Base-by-base conservation (phyloP, 2,888 invertebrate genomes). In the Allygus modestus region DNA sequence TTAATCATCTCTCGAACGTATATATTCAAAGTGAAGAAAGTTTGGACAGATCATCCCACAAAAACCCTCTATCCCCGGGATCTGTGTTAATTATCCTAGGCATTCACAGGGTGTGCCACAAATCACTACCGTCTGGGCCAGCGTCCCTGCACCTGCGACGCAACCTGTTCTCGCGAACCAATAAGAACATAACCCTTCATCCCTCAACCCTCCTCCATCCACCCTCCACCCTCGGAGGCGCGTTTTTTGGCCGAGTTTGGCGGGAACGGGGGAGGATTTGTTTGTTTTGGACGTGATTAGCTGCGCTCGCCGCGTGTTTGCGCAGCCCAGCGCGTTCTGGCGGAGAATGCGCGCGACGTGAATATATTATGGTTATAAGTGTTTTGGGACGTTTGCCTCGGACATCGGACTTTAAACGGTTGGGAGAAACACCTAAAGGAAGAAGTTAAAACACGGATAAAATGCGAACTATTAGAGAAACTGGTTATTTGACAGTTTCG, bases 81-180 rank as follows among this genome's bases (percentile, higher is more conserved):
- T 37, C 37, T 37, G 33, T 69, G 71, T n/a, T 71, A 41, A 71
- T 71, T 33, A 71, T 41, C 71, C 46, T 2, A 43, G 33, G 46
- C 43, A 77, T 77, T 9, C 46, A 77, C 33, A n/a, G 43, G 41
- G 23, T 12, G 73, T 4, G 33, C 46, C 28, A 77, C 75, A 77
- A 77, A 77, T 77, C 75, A 77, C 73, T n/a, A 5, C 71, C 41
- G 71, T 71, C 71, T 71, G 71, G 37, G 26, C 37, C 88, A 86
- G 87, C 87, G n/a, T n/a, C 87, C 88, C 88, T 87, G 86, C 88
- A 86, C 88, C 69, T 87, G 86, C 87, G 90, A 88, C 89, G 71
- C 91, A 91, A 91, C 92, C 91, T 91, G 91, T 91, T 91, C 83
- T 73, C 83, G 83, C 83, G 75, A 83, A 83, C 83, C 75, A 83